Evolutionary conservation across 1,140 invertebrate genomes (phyloP).

Genomic region (Hesperophylax magnus): DNA sequence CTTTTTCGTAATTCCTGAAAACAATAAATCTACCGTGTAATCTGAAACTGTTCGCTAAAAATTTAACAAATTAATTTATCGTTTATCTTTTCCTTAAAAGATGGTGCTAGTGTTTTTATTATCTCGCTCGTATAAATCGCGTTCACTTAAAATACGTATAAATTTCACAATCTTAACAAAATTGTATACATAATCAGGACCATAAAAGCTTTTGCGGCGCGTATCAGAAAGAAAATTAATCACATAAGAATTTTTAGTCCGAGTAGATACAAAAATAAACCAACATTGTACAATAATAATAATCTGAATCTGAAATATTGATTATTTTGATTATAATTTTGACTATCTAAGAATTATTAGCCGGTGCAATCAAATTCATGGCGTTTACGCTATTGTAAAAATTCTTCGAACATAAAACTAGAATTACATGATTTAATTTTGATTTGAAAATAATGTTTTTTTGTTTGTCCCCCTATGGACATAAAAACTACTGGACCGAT

Average conservation of each 20-base stretch:
- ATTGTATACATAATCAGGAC: conserved; percentile 14
- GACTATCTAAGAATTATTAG: too few relatives aligned
- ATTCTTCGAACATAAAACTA: too few relatives aligned
- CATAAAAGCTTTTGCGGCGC: conserved; percentile 16
- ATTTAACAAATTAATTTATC: not conserved
- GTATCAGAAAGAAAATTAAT: conserved; percentile 15
- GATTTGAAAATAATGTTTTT: too few relatives aligned
- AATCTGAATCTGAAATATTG: too few relatives aligned
- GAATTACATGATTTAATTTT: too few relatives aligned
- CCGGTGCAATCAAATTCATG: too few relatives aligned
- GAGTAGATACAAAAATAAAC: not conserved
- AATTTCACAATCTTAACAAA: conserved; percentile 35
- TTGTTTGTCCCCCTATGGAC: too few relatives aligned
- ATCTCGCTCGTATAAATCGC: conserved; percentile 31
- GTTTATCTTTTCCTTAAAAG: not conserved
- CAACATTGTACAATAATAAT: too few relatives aligned
- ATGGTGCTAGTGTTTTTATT: not conserved
- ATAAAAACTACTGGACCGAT: too few relatives aligned
- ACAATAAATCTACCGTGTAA: not conserved
- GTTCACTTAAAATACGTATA: conserved; percentile 12
- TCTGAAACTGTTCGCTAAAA: not conserved
- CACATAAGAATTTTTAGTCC: not conserved
- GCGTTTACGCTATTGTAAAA: too few relatives aligned
- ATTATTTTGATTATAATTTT: too few relatives aligned
- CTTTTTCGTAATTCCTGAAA: too few relatives aligned